Evolutionary conservation across 2,888 invertebrate species (phyloP).

Genomic region (Dasysyrphus albostriatus): DNA sequence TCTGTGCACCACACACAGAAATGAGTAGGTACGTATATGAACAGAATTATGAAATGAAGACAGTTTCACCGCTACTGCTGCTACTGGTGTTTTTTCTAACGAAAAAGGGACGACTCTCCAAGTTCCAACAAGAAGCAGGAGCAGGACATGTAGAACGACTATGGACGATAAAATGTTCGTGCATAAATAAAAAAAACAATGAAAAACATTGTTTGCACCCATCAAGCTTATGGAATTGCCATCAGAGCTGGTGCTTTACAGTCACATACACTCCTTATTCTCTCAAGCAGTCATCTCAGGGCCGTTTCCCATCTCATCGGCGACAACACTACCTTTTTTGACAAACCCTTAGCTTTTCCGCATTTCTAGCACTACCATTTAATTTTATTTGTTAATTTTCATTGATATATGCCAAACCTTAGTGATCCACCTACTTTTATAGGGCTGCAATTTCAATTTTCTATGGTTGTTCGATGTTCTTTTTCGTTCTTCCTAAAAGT

Average conservation of each 20-base stretch:
- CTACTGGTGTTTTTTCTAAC: neutral
- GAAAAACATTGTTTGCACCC: constrained; percentile 12
- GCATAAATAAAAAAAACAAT: neutral
- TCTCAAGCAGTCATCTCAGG: neutral
- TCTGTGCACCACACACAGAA: constrained; percentile 11
- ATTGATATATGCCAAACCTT: too few relatives aligned
- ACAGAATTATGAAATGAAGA: constrained; percentile 45
- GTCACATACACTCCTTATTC: constrained; percentile 6
- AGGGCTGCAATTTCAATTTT: too few relatives aligned
- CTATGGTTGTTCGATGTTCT: too few relatives aligned
- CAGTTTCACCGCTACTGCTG: constrained; percentile 8
- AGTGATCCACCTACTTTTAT: too few relatives aligned
- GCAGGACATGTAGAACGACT: neutral
- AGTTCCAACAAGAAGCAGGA: neutral
- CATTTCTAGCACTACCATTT: neutral
- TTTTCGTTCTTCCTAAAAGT: too few relatives aligned
- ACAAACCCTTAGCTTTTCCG: neutral
- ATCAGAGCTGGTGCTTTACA: constrained; percentile 20
- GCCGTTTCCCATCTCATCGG: neutral
- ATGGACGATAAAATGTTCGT: constrained; percentile 4
- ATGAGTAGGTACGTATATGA: neutral
- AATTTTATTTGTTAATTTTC: too few relatives aligned
- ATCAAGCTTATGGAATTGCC: constrained; percentile 25
- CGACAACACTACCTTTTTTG: neutral
- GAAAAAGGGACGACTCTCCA: constrained; percentile 2